These are phyloP conservation scores for Eubasilissa regina DNA, from an alignment of 1,140 invertebrate species.

Conservation along the genomic window DNA sequence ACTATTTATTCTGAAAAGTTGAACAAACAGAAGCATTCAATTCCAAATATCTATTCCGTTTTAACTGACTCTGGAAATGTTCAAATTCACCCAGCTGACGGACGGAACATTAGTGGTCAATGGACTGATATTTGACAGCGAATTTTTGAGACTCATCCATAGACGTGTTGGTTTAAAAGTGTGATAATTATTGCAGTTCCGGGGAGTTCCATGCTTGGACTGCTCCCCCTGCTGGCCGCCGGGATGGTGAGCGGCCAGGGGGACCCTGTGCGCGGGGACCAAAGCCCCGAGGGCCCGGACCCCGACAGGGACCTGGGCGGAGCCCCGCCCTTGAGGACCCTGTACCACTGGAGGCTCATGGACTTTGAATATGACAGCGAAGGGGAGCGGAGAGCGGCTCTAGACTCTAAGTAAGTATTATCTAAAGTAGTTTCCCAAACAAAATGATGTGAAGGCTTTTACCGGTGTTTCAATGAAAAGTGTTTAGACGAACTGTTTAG, in stretches of 20 bases:
- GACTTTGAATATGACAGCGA: constrained; percentile 65
- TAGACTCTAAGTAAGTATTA: constrained; percentile 49
- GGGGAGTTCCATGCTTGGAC: constrained; percentile 14
- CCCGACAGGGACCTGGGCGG: constrained; percentile 54
- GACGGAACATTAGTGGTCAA: too few species aligned
- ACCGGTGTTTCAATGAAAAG: too few species aligned
- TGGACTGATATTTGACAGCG: too few species aligned
- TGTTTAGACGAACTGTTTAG: too few species aligned
- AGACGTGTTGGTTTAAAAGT: constrained; percentile 2
- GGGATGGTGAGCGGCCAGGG: constrained; percentile 32
- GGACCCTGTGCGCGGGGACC: constrained; percentile 40
- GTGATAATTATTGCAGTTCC: constrained; percentile 29
- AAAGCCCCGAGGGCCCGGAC: constrained; percentile 59
- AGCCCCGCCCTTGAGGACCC: constrained; percentile 66
- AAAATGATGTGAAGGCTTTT: too few species aligned
- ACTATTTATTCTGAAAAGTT: too few species aligned
- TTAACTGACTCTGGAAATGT: too few species aligned
- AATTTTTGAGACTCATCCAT: too few species aligned
- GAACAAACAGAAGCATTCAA: too few species aligned
- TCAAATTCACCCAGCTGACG: too few species aligned
- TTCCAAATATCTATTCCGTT: too few species aligned
- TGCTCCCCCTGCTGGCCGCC: constrained; percentile 51
- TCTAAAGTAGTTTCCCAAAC: too few species aligned
- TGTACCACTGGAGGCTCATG: constrained; percentile 70
- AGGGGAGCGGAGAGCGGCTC: constrained; percentile 57